phyloP scores from a whole-genome alignment of 2,113 vertebrate species.

The Galemys pyrenaicus region DNA sequence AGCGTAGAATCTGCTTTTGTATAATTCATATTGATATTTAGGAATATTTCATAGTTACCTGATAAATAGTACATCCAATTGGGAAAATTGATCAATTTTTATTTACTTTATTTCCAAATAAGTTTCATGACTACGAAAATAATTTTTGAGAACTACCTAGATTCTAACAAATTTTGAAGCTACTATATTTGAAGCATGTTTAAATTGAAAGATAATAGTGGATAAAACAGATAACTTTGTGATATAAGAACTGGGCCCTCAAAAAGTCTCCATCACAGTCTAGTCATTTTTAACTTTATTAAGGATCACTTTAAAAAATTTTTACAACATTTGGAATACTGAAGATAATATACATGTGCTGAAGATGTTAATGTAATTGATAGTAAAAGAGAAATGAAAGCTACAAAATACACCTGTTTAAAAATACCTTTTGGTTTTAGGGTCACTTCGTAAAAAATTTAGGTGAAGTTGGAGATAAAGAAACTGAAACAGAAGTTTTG shows the following conservation, averaged over 20 bases:
- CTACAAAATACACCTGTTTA: not conserved
- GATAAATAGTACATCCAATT: not conserved
- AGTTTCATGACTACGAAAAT: not conserved
- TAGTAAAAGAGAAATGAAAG: not conserved
- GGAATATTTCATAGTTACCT: conserved; percentile 9
- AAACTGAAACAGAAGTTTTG: conserved; percentile 96
- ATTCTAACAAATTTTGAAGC: conserved; percentile 22
- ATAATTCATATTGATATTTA: conserved; percentile 27
- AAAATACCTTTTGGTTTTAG: conserved; percentile 82
- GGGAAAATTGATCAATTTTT: conserved; percentile 19
- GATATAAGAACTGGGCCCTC: not conserved
- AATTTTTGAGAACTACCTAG: not conserved
- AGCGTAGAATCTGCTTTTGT: not conserved
- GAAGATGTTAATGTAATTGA: not conserved
- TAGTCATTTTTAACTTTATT: not conserved
- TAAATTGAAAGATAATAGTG: not conserved
- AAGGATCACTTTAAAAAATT: not conserved
- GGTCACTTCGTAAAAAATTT: conserved; percentile 97
- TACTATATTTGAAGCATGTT: conserved; percentile 24
- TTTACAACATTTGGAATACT: not conserved
- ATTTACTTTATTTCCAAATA: conserved; percentile 22
- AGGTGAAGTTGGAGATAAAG: conserved; percentile 94
- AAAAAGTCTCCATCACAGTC: not conserved
- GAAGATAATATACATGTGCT: not conserved
- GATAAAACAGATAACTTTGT: not conserved